phyloP scores from a whole-genome alignment of 2,888 invertebrate species.

The Dicranocentrus wangi region DNA sequence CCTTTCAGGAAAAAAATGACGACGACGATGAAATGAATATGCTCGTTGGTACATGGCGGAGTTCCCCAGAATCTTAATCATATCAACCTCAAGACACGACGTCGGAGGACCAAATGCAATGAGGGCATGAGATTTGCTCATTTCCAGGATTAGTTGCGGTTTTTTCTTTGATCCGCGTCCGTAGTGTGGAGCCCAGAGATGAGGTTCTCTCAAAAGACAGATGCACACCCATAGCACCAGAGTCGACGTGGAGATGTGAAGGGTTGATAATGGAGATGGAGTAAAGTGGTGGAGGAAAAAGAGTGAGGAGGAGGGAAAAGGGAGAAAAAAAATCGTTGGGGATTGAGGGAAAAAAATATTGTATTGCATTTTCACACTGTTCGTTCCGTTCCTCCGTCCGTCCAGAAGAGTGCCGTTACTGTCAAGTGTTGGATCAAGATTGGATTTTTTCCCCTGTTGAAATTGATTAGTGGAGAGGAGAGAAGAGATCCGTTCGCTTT shows the following conservation, averaged over 20 bases:
- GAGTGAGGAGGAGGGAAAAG: not conserved
- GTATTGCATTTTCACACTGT: no score
- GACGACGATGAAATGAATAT: not conserved
- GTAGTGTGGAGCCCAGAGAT: not conserved
- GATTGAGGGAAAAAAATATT: conserved; percentile 16
- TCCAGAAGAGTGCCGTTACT: conserved; percentile 13
- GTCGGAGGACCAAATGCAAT: not conserved
- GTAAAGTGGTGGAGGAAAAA: conserved; percentile 8
- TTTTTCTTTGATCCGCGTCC: conserved; percentile 37
- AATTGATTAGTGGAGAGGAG: conserved; percentile 48
- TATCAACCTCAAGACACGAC: not conserved
- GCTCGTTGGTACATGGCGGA: not conserved
- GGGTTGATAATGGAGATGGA: conserved; percentile 34
- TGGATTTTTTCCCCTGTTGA: conserved; percentile 44
- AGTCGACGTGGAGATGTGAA: conserved; percentile 33
- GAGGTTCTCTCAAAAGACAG: not conserved
- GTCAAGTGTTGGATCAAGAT: conserved; percentile 37
- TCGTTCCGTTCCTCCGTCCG: not conserved
- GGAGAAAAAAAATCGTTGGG: conserved; percentile 31
- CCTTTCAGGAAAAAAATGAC: conserved; percentile 26
- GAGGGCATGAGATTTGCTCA: conserved; percentile 56
- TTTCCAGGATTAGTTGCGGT: conserved; percentile 54
- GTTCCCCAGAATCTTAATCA: conserved; percentile 31
- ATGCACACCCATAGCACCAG: conserved; percentile 20
- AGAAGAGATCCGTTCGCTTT: not conserved